These are phyloP conservation scores for Neostethus bicornis DNA, from an alignment of 2,797 vertebrate species.

Conservation along the genomic window DNA sequence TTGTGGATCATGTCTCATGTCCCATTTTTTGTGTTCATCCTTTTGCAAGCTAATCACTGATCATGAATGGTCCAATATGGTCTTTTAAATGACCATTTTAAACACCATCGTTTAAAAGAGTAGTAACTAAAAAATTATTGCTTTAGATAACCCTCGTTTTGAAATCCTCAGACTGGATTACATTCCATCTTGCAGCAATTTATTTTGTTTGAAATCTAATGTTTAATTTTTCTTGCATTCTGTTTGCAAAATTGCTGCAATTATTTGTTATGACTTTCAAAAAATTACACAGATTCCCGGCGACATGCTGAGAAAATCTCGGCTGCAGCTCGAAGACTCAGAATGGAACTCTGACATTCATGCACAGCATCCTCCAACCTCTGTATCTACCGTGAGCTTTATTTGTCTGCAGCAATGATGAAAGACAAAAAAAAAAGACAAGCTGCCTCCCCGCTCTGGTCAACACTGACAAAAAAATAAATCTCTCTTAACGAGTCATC, in stretches of 20 bases:
- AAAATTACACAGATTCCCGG: conserved; percentile 69
- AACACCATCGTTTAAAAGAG: too few relatives aligned
- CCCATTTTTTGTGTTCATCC: too few relatives aligned
- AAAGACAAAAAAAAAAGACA: conserved; percentile 67
- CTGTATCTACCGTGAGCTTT: conserved; percentile 59
- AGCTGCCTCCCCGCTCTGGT: conserved; percentile 43
- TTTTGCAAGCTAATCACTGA: too few relatives aligned
- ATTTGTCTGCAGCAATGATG: conserved; percentile 65
- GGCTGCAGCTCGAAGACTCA: conserved; percentile 57
- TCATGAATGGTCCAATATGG: too few relatives aligned
- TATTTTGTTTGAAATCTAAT: conserved; percentile 62
- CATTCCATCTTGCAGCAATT: conserved; percentile 39
- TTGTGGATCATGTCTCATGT: too few relatives aligned
- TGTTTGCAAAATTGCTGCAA: conserved; percentile 62
- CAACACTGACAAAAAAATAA: conserved; percentile 47
- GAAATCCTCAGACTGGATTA: conserved; percentile 30
- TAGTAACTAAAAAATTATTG: background rate
- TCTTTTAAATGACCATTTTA: too few relatives aligned
- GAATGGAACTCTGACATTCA: conserved; percentile 63
- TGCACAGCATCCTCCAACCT: conserved; percentile 43
- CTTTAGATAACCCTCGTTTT: conserved; percentile 25
- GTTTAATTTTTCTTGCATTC: too few relatives aligned
- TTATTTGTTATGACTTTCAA: conserved; percentile 69
- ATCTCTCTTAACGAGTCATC: conserved; percentile 31
- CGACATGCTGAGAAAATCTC: conserved; percentile 70